A percentile compares a stretch with the other conserved stretches of the same genome.
Evolutionary conservation across 2,113 vertebrate species (phyloP).

Genomic region (Tursiops truncatus): DNA sequence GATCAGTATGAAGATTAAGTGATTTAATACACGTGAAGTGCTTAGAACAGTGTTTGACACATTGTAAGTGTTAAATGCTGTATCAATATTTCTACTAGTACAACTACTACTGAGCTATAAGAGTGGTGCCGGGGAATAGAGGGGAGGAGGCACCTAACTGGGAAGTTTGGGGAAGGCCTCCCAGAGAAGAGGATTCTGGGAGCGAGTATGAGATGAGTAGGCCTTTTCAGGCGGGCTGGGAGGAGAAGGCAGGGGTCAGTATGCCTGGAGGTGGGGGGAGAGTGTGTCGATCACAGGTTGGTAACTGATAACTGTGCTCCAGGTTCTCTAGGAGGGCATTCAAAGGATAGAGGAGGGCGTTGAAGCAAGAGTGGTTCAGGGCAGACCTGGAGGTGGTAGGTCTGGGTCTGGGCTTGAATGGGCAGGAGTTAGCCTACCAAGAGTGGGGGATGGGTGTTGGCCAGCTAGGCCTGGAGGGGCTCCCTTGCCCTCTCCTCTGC

Average conservation of each 20-base stretch:
- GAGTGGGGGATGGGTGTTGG: too few relatives aligned
- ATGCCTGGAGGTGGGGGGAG: neutral
- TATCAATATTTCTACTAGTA: neutral
- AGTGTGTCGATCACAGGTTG: neutral
- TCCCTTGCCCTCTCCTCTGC: neutral
- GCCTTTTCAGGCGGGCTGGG: neutral
- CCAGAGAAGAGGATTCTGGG: neutral
- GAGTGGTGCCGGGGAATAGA: neutral
- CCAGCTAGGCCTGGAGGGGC: neutral
- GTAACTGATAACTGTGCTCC: neutral
- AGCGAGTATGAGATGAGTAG: neutral
- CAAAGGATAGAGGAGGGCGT: neutral
- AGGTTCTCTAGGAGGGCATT: neutral
- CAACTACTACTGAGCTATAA: neutral
- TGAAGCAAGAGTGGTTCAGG: neutral
- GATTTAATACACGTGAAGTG: neutral
- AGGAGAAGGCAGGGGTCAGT: neutral
- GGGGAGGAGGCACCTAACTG: neutral
- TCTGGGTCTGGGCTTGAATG: neutral
- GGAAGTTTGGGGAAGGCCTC: neutral
- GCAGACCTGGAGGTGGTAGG: neutral
- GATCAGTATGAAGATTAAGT: neutral
- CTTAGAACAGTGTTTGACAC: neutral
- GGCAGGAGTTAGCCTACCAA: neutral
- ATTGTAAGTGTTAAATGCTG: neutral